These are phyloP conservation scores for Meloidogyne chitwoodi DNA, from an alignment of 1,140 invertebrate genomes.

Conservation along the genomic window DNA sequence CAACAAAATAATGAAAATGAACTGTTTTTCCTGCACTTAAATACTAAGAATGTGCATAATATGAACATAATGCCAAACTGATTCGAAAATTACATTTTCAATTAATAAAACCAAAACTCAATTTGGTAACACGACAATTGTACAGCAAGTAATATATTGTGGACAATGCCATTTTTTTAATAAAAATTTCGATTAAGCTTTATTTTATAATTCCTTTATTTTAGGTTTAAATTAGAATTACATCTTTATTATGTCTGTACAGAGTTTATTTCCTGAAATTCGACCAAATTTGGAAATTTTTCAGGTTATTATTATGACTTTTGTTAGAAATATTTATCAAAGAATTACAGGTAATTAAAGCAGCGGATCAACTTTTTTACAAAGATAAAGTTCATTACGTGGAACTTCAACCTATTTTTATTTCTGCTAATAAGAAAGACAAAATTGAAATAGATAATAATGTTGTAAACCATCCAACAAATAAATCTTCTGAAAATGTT, in stretches of 20 bases:
- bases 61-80: neutral
- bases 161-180: too few relatives aligned
- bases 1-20: too few relatives aligned
- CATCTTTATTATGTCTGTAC: neutral
- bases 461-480: neutral
- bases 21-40: neutral
- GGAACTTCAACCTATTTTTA: neutral
- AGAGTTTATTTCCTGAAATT: neutral
- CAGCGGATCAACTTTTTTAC: slow-evolving; percentile 14
- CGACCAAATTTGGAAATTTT: neutral
- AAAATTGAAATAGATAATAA: neutral
- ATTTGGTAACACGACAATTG: too few relatives aligned
- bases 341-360: slow-evolving; percentile 4
- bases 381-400: slow-evolving; percentile 7
- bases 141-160: too few relatives aligned
- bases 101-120: neutral
- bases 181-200: too few relatives aligned
- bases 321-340: neutral
- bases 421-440: neutral
- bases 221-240: neutral
- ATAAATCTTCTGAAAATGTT: neutral
- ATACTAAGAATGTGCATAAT: neutral
- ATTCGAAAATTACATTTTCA: neutral
- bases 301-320: neutral
- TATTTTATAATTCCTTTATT: too few relatives aligned